Evolutionary conservation across 2,113 vertebrate species (phyloP).

Genomic region (Eulacestoma nigropectus): DNA sequence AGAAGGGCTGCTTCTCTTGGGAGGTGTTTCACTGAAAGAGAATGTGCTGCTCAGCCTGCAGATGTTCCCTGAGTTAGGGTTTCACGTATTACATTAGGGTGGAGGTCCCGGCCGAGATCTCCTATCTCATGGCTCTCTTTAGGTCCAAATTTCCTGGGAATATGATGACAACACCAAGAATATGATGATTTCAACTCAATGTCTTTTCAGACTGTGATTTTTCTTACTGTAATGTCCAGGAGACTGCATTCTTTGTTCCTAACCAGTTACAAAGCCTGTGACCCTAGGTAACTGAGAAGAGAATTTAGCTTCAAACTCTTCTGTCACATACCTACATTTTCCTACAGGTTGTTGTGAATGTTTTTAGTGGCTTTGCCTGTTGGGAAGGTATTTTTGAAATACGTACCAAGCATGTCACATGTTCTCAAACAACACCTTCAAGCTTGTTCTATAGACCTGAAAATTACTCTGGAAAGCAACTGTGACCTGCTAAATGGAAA

Average conservation of each 20-base stretch:
- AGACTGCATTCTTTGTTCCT: background rate
- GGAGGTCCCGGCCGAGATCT: rapidly evolving
- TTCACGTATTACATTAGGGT: background rate
- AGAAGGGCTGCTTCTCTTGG: rapidly evolving
- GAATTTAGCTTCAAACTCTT: background rate
- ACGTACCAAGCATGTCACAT: background rate
- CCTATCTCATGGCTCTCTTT: background rate
- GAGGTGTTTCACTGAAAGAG: background rate
- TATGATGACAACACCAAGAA: rapidly evolving
- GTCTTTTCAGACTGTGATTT: background rate
- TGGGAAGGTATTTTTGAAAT: background rate
- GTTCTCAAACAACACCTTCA: background rate
- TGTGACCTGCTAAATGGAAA: background rate
- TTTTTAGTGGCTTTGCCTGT: background rate
- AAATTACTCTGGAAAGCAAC: background rate
- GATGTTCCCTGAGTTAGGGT: background rate
- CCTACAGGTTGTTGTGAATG: background rate
- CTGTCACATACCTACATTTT: background rate
- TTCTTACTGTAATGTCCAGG: background rate
- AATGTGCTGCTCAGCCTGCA: background rate
- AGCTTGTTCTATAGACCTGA: background rate
- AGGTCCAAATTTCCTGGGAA: background rate
- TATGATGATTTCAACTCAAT: background rate
- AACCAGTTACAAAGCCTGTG: background rate
- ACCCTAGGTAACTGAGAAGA: background rate